These are phyloP conservation scores for Alauda arvensis DNA, from an alignment of 2,797 vertebrate genomes.

Conservation along the genomic window DNA sequence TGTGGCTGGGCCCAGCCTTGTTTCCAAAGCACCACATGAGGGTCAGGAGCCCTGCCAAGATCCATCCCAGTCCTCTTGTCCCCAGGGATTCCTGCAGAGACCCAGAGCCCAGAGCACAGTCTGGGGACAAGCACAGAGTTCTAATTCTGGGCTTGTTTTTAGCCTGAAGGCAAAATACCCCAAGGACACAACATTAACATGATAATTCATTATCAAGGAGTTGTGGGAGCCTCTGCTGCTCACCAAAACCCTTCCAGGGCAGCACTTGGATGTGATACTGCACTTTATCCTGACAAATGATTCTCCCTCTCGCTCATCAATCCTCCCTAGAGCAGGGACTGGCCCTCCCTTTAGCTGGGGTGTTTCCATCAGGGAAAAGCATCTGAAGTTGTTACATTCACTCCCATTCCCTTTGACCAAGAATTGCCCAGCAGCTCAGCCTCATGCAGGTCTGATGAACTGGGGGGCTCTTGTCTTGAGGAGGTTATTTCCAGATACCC, in stretches of 20 bases:
- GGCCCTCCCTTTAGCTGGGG: background rate
- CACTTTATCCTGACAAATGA: background rate
- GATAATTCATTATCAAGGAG: background rate
- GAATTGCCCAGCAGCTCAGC: background rate
- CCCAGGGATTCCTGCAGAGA: background rate
- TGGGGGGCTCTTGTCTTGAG: background rate
- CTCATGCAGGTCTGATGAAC: background rate
- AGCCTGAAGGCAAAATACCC: background rate
- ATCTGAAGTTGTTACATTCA: background rate
- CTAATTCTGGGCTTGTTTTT: background rate
- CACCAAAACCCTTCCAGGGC: background rate
- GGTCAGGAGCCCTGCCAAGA: slow-evolving; percentile 1
- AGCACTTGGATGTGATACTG: background rate
- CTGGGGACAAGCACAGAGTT: background rate
- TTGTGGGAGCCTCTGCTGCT: background rate
- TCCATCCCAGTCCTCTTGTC: background rate
- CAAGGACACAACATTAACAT: background rate
- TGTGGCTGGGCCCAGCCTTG: slow-evolving; percentile 8
- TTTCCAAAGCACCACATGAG: slow-evolving; percentile 7
- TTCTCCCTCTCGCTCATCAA: background rate
- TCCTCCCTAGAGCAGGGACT: background rate
- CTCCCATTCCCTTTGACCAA: background rate
- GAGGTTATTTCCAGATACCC: background rate
- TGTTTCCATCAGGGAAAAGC: background rate
- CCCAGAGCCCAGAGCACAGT: background rate